These are phyloP conservation scores for Platysteira castanea DNA, from an alignment of 2,113 vertebrate genomes.

Conservation along the genomic window DNA sequence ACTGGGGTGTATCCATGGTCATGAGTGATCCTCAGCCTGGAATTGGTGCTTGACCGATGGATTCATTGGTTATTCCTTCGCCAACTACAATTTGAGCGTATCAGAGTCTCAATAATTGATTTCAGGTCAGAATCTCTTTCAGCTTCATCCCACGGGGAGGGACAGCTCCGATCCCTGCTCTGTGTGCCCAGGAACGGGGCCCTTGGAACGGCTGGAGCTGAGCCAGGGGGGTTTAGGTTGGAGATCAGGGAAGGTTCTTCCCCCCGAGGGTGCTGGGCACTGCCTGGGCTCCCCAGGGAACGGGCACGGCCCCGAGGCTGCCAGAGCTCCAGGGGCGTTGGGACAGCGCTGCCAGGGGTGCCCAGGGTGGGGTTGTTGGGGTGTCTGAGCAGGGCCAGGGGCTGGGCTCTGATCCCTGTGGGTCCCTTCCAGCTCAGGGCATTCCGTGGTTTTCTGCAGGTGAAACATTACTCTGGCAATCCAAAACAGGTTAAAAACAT, in stretches of 20 bases:
- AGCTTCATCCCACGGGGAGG: background rate
- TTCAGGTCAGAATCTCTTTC: background rate
- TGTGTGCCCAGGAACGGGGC: background rate
- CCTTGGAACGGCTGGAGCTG: background rate
- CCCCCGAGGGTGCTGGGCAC: background rate
- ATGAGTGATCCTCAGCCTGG: background rate
- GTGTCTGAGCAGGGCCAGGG: background rate
- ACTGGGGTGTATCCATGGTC: background rate
- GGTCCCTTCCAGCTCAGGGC: background rate
- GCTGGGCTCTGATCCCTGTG: accelerated
- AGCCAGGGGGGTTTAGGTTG: background rate
- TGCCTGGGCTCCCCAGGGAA: background rate
- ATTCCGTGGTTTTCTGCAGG: background rate
- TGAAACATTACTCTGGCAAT: background rate
- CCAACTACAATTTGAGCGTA: background rate
- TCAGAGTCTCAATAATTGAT: background rate
- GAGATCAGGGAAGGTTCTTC: background rate
- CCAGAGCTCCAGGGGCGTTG: background rate
- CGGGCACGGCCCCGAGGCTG: accelerated
- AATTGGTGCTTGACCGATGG: accelerated
- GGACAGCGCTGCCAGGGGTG: background rate
- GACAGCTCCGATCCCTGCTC: background rate
- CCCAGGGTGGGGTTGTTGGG: background rate
- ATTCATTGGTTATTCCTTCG: background rate
- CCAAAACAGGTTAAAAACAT: background rate